phyloP scores from a whole-genome alignment of 2,888 invertebrate species.

The Caenorhabditis angaria region DNA sequence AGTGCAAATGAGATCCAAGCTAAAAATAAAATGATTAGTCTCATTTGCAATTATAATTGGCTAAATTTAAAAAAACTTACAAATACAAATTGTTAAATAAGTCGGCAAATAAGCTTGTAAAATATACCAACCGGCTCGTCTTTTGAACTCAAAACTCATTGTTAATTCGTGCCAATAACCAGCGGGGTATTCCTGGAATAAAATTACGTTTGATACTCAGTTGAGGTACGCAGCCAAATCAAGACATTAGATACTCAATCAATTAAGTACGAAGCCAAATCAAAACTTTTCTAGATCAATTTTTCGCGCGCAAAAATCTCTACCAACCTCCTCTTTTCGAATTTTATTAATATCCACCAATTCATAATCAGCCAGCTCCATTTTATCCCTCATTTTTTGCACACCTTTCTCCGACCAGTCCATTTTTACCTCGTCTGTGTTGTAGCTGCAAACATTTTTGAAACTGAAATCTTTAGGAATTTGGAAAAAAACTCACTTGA shows the following conservation, averaged over 20 bases:
- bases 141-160: conserved; percentile 70
- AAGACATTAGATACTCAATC: not conserved
- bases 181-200: conserved; percentile 68
- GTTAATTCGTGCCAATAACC: conserved; percentile 72
- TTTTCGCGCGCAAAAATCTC: too few species aligned
- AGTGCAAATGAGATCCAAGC: conserved; percentile 72
- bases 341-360: conserved; percentile 62
- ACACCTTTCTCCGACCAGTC: conserved; percentile 68
- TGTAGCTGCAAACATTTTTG: conserved; percentile 59
- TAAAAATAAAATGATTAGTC: conserved; percentile 42
- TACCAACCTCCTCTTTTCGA: conserved; percentile 62
- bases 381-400: conserved; percentile 69
- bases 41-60: not conserved
- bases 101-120: conserved; percentile 72
- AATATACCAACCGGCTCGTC: conserved; percentile 72
- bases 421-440: conserved; percentile 72
- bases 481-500: conserved; percentile 60
- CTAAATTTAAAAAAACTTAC: conserved; percentile 50
- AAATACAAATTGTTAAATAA: conserved; percentile 71
- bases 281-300: too few species aligned
- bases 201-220: not conserved
- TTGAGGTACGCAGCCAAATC: not conserved
- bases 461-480: not conserved
- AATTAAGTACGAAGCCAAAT: too few species aligned
- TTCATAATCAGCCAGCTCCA: conserved; percentile 72